These are phyloP conservation scores for Styela clava DNA, from an alignment of 23 tunicate genomes.

Conservation along the genomic window DNA sequence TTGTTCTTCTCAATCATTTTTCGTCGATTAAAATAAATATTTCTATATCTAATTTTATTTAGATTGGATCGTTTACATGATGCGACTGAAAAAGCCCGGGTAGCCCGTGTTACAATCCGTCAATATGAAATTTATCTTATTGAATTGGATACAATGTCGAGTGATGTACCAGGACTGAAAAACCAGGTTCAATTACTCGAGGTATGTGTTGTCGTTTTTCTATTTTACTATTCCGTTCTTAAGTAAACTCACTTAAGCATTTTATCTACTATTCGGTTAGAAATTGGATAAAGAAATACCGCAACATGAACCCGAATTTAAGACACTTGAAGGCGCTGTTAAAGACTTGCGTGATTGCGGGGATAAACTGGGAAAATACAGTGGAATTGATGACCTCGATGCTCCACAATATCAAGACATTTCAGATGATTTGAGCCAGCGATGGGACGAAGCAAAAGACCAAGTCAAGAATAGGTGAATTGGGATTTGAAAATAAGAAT, in stretches of 20 bases:
- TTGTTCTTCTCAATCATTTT: no score
- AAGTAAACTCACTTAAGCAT: no score
- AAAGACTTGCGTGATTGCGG: slow-evolving; percentile 7
- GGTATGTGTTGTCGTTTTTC: slow-evolving; percentile 23
- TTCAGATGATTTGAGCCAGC: slow-evolving; percentile 37
- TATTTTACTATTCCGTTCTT: no score
- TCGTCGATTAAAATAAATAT: no score
- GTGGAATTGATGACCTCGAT: slow-evolving; percentile 26
- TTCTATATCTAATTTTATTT: no score
- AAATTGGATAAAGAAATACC: slow-evolving; percentile 58
- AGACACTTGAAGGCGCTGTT: slow-evolving; percentile 26
- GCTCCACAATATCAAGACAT: slow-evolving; percentile 23
- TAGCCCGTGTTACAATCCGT: slow-evolving; percentile 25
- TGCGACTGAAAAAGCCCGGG: slow-evolving; percentile 31
- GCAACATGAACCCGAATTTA: slow-evolving; percentile 63
- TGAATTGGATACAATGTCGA: slow-evolving; percentile 62
- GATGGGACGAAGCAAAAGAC: slow-evolving; percentile 69
- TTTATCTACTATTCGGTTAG: background rate
- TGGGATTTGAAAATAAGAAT: background rate
- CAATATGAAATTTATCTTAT: slow-evolving; percentile 51
- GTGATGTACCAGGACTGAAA: slow-evolving; percentile 41
- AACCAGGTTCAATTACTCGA: slow-evolving; percentile 43
- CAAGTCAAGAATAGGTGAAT: slow-evolving; percentile 68
- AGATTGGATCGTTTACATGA: slow-evolving; percentile 25
- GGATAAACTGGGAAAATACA: slow-evolving; percentile 8